A percentile compares a stretch with the other conserved stretches of the same genome.
Conservation (phyloP, 2,888 invertebrate species). For the Arctia plantaginis region DNA sequence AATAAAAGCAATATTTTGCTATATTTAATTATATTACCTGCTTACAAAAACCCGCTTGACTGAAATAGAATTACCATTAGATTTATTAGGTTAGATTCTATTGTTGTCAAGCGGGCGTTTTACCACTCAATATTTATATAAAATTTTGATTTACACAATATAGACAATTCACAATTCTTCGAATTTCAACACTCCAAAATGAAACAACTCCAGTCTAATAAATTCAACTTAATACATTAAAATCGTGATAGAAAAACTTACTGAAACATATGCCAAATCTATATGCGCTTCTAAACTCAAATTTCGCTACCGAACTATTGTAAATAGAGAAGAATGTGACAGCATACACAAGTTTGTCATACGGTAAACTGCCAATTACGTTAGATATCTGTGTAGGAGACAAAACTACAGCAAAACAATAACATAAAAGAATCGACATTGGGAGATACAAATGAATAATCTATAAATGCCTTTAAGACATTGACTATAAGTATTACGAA, state of each 20-base stretch:
- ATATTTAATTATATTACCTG: no score
- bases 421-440: conserved; percentile 83
- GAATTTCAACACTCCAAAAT: neutral
- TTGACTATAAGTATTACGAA: conserved; percentile 60
- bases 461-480: conserved; percentile 84
- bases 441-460: conserved; percentile 84
- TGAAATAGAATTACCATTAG: no score
- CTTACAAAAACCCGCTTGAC: no score
- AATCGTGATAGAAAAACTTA: conserved; percentile 47
- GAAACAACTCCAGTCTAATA: conserved; percentile 37
- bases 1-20: no score
- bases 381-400: conserved; percentile 73
- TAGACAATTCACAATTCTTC: conserved; percentile 1
- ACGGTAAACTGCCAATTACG: conserved; percentile 74
- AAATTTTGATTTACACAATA: neutral
- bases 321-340: conserved; percentile 40
- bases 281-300: conserved; percentile 29
- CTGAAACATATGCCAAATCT: conserved; percentile 42
- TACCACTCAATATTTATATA: neutral
- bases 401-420: conserved; percentile 76
- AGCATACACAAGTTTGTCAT: conserved; percentile 59
- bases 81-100: no score
- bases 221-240: conserved; percentile 50
- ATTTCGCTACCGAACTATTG: conserved; percentile 29
- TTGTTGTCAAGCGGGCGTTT: neutral